These are phyloP conservation scores for Pseudomyrmex sp. DNA, from an alignment of 1,140 invertebrate genomes.

Conservation along the genomic window DNA sequence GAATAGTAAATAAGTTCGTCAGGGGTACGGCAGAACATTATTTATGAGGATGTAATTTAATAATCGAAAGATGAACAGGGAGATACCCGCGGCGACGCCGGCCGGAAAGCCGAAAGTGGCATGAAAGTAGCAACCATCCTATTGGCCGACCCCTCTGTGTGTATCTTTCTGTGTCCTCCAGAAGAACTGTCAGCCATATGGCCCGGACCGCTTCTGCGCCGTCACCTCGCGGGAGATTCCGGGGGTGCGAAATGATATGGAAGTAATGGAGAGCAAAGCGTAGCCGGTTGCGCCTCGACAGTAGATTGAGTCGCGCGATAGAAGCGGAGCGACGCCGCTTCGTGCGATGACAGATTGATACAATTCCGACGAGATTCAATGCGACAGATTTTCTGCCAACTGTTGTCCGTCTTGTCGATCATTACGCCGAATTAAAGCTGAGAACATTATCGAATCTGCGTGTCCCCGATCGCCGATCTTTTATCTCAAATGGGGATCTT, in stretches of 20 bases:
- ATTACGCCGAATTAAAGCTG: slow-evolving; percentile 78
- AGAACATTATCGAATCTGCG: slow-evolving; percentile 42
- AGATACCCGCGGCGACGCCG: slow-evolving; percentile 72
- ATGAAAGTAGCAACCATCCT: slow-evolving; percentile 80
- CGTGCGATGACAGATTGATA: slow-evolving; percentile 84
- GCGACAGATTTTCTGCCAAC: slow-evolving; percentile 85
- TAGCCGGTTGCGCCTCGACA: slow-evolving; percentile 79
- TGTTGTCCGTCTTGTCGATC: slow-evolving; percentile 77
- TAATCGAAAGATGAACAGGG: slow-evolving; percentile 82
- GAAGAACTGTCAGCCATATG: slow-evolving; percentile 81
- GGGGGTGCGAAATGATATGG: slow-evolving; percentile 85
- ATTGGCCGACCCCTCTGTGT: slow-evolving; percentile 67
- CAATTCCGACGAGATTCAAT: slow-evolving; percentile 81
- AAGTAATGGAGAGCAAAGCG: slow-evolving; percentile 82
- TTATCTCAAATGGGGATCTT: too few relatives aligned
- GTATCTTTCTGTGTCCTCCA: slow-evolving; percentile 45
- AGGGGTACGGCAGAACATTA: slow-evolving; percentile 73
- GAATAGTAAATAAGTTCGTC: slow-evolving; percentile 77
- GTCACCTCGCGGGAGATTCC: slow-evolving; percentile 69
- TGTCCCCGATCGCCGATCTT: neutral
- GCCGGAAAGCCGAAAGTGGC: slow-evolving; percentile 79
- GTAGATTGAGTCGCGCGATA: slow-evolving; percentile 84
- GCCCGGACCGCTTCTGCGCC: slow-evolving; percentile 67
- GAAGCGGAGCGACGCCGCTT: slow-evolving; percentile 55
- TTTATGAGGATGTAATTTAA: slow-evolving; percentile 85